phyloP scores from a whole-genome alignment of 2,113 vertebrate genomes.

The Phasianus colchicus region DNA sequence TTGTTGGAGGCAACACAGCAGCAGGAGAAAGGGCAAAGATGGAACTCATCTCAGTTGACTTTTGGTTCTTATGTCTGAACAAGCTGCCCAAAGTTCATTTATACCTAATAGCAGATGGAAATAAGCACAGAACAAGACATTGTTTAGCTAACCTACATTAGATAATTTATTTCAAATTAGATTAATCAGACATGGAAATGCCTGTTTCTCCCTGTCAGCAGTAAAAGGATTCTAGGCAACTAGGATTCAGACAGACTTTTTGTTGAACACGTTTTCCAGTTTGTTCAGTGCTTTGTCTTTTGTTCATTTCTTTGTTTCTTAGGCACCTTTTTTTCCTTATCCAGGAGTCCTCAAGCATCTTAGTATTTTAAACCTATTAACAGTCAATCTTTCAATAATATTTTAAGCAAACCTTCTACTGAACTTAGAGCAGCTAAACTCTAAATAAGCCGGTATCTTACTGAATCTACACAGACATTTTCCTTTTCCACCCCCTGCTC shows the following conservation, averaged over 20 bases:
- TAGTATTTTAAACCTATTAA: not conserved
- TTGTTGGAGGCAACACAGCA: not conserved
- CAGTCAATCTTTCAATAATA: not conserved
- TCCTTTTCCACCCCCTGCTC: not conserved
- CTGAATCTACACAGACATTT: not conserved
- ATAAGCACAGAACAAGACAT: not conserved
- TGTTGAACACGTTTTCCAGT: not conserved
- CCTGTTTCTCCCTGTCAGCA: not conserved
- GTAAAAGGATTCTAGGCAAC: not conserved
- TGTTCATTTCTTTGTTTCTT: not conserved
- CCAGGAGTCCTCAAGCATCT: not conserved
- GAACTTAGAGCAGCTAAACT: not conserved
- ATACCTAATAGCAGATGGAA: not conserved
- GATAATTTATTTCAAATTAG: not conserved
- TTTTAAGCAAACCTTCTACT: not conserved
- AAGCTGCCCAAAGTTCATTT: not conserved
- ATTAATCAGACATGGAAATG: not conserved
- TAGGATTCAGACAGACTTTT: not conserved
- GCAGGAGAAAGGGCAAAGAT: not conserved
- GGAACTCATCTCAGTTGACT: not conserved
- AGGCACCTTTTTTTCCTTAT: not conserved
- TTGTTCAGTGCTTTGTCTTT: not conserved
- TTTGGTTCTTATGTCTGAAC: not conserved
- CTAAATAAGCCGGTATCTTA: not conserved
- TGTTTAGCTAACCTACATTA: not conserved